A percentile compares a stretch with the other conserved stretches of the same genome.
Evolutionary conservation across 2,888 invertebrate species (phyloP).

Genomic region (Acronicta psi): DNA sequence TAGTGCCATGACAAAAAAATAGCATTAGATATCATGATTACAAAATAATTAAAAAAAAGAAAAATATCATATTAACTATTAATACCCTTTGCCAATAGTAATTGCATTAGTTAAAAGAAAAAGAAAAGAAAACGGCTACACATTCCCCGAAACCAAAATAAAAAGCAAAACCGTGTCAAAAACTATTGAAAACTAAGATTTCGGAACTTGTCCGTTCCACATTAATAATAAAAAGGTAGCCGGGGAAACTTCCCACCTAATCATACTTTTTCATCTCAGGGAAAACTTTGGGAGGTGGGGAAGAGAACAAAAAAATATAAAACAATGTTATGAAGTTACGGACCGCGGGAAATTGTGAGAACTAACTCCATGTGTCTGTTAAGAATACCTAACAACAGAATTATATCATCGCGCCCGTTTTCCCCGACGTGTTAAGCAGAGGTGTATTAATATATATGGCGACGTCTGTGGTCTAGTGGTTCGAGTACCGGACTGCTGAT

Average conservation of each 20-base stretch:
- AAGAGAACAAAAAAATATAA: conserved; percentile 50
- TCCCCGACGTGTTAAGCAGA: too few relatives aligned
- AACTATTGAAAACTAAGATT: conserved; percentile 54
- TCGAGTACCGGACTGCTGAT: too few relatives aligned
- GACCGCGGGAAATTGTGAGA: conserved; percentile 17
- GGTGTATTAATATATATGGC: too few relatives aligned
- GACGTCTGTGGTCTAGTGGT: too few relatives aligned
- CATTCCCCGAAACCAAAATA: conserved; percentile 18
- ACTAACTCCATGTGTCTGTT: conserved; percentile 17
- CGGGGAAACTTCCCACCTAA: conserved; percentile 53
- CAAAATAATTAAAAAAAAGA: too few relatives aligned
- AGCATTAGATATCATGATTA: too few relatives aligned
- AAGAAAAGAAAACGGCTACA: background rate
- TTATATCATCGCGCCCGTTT: too few relatives aligned
- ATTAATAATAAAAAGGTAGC: conserved; percentile 57
- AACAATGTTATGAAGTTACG: conserved; percentile 43
- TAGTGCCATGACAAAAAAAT: too few relatives aligned
- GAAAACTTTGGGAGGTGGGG: conserved; percentile 39
- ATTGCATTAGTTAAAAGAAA: background rate
- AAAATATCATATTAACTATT: too few relatives aligned
- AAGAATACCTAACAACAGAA: too few relatives aligned
- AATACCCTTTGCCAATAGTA: too few relatives aligned
- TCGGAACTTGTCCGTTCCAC: conserved; percentile 41
- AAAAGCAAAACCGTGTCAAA: conserved; percentile 44
- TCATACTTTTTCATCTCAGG: conserved; percentile 59